These are phyloP conservation scores for Eulemur mongoz DNA, from an alignment of 2,797 vertebrate species.

Conservation along the genomic window DNA sequence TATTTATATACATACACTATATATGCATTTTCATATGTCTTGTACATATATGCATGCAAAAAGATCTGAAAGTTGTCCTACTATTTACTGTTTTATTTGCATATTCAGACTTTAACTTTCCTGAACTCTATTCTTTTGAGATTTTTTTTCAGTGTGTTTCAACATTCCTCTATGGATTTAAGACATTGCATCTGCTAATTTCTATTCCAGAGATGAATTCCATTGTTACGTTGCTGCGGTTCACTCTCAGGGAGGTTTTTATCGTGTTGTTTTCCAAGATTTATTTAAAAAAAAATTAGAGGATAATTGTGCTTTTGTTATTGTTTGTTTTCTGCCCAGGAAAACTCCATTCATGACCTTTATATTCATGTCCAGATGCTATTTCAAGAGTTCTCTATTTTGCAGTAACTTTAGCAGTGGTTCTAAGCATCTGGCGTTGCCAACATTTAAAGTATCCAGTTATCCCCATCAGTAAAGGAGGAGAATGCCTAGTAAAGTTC, in stretches of 20 bases:
- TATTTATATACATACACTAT: conserved; percentile 78
- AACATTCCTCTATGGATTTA: conserved; percentile 76
- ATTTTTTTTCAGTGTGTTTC: conserved; percentile 76
- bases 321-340: neutral
- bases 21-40: conserved; percentile 68
- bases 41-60: neutral
- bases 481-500: neutral
- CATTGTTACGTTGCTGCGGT: neutral
- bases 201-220: neutral
- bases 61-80: conserved; percentile 41
- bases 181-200: conserved; percentile 51
- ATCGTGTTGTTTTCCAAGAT: neutral
- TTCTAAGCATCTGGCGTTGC: neutral
- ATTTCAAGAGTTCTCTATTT: neutral
- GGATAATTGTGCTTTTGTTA: neutral
- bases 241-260: conserved; percentile 23
- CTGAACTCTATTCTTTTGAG: conserved; percentile 69
- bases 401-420: neutral
- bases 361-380: neutral
- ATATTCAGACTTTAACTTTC: conserved; percentile 70
- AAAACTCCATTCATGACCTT: neutral
- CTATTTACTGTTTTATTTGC: conserved; percentile 66
- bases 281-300: neutral
- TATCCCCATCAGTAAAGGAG: neutral
- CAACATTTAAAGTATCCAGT: neutral